Conservation (phyloP, 2,113 vertebrate species). For the Callocephalon fimbriatum region DNA sequence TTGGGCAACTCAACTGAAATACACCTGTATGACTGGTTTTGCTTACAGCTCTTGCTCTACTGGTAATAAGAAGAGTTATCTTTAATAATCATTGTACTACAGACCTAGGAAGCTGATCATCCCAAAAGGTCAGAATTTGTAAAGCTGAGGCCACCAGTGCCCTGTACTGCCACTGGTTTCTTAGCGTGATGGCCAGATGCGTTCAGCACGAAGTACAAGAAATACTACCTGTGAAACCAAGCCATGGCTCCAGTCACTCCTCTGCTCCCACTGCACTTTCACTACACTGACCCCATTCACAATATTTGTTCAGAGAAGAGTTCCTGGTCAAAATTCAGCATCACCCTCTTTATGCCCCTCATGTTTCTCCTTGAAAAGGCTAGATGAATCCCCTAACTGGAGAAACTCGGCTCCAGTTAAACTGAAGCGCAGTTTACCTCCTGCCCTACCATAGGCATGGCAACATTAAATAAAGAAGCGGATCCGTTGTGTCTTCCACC, state of each 20-base stretch:
- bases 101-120: background rate
- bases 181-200: fast-evolving
- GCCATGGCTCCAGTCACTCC: background rate
- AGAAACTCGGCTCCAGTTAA: background rate
- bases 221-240: background rate
- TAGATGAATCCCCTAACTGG: fast-evolving
- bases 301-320: background rate
- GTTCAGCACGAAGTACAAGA: fast-evolving
- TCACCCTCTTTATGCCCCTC: too few species aligned
- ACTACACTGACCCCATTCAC: background rate
- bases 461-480: fast-evolving
- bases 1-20: background rate
- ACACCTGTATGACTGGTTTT: background rate
- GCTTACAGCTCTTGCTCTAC: background rate
- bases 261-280: background rate
- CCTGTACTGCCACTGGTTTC: background rate
- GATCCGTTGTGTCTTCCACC: background rate
- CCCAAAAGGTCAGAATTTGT: background rate
- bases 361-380: too few species aligned
- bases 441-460: background rate
- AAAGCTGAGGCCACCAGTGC: background rate
- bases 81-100: background rate
- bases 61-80: background rate
- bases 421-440: fast-evolving
- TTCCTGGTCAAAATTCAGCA: background rate